Percentiles rank a stretch among this genome's conserved stretches.
Conservation (phyloP, 2,797 vertebrate species). For the Eleutherodactylus coqui region DNA sequence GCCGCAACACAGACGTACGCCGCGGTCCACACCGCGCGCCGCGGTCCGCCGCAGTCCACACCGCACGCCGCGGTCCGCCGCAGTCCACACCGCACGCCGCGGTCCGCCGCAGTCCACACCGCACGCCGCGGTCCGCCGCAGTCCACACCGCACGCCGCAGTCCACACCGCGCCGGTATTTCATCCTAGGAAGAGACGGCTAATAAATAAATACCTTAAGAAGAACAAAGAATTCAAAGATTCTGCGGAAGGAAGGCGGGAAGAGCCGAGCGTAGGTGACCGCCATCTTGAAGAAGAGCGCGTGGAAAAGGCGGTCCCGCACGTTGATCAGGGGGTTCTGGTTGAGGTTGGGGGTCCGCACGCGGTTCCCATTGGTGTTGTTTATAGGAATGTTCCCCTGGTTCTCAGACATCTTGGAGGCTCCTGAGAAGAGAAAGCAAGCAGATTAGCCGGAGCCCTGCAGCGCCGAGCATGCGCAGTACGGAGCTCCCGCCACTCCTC, state of each 20-base stretch:
- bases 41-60: too few relatives aligned
- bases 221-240: slow-evolving; percentile 97
- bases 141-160: too few relatives aligned
- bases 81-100: too few relatives aligned
- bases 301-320: slow-evolving; percentile 95
- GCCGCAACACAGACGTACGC: too few relatives aligned
- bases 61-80: too few relatives aligned
- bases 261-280: slow-evolving; percentile 96
- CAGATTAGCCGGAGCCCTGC: too few relatives aligned
- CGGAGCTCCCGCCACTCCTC: not conserved
- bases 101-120: too few relatives aligned
- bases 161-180: too few relatives aligned
- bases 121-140: too few relatives aligned
- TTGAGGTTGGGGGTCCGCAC: slow-evolving; percentile 91
- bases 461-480: not conserved
- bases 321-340: slow-evolving; percentile 96
- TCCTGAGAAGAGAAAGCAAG: not conserved
- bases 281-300: slow-evolving; percentile 99
- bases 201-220: slow-evolving; percentile 82
- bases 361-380: slow-evolving; percentile 74
- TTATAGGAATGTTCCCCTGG: slow-evolving; percentile 70
- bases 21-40: too few relatives aligned
- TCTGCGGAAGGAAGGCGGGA: slow-evolving; percentile 93
- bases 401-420: slow-evolving; percentile 84
- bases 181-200: too few relatives aligned